Base-by-base conservation (phyloP, 2,797 vertebrate genomes). In the Chanos chanos region DNA sequence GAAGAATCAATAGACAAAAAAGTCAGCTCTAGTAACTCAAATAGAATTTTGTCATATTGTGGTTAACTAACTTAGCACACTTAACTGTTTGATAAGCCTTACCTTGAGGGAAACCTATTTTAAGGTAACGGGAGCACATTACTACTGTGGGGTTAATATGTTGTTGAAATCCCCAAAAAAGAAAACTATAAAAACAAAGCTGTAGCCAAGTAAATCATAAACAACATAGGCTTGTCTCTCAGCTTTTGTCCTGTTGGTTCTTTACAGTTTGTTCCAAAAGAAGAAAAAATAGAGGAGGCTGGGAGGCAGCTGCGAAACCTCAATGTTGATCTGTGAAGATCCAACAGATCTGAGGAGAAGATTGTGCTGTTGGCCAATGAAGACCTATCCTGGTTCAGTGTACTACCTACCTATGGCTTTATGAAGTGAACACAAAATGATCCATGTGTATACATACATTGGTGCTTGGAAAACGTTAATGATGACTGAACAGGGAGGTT, bases 241-340 rank as follows among this genome's bases (percentile, higher is more conserved):
- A 86, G 78, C 72, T 68, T 57, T 64, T 68, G 64, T 66, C 33
- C 18, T 50, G 49, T 61, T 34, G 25, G 1, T 59, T 31, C 59
- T 63, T 56, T n/a, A 19, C 82, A 91, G 89, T 81, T 78, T 85
- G 71, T 85, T 89, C 73, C 86, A 85, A 49, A 87, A 87, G 81
- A 89, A 87, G 77, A 87, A 85, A 71, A 83, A 83, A 59, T 83
- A 75, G 81, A 78, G 61, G 56, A 49, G 36, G 47, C 39, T 2
- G 43, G 4, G 33, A 40, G 22, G 61, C 51, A 53, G 52, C 27
- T 52, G 43, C 15, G 37, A 65, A 61, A 65, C 63, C 72, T 73
- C 40, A 70, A 47, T 69, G 70, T 64, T 54, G 68, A 65, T 68
- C 76, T 64, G 36, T 65, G 54, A 44, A 58, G 31, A 47, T 36